A percentile compares a stretch with the other conserved stretches of the same genome.
Conservation (phyloP, 2,113 vertebrate species). For the Penelope pileata region DNA sequence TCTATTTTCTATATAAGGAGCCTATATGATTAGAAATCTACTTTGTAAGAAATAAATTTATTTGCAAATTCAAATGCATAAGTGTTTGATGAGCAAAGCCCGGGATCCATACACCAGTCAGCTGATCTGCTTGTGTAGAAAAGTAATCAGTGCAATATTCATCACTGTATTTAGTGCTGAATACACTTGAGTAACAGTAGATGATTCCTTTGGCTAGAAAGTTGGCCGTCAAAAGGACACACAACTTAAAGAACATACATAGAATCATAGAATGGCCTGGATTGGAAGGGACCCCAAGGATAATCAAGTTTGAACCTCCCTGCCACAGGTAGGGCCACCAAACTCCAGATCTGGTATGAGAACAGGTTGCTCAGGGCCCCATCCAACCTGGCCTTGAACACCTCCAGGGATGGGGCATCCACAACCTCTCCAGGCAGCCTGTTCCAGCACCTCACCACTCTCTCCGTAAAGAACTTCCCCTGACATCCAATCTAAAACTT, state of each 20-base stretch:
- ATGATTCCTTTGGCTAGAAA: neutral
- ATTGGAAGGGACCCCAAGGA: no score
- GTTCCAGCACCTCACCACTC: no score
- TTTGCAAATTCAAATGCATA: neutral
- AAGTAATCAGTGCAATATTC: neutral
- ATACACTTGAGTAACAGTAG: neutral
- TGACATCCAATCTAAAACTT: no score
- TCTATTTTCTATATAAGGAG: neutral
- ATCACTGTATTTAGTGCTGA: neutral
- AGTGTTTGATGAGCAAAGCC: neutral
- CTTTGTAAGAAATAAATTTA: neutral
- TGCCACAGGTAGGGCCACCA: no score
- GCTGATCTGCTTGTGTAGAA: neutral
- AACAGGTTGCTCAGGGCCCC: no score
- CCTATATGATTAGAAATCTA: neutral
- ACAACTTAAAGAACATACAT: neutral
- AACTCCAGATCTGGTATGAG: no score
- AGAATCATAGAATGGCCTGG: no score
- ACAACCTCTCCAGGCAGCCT: no score
- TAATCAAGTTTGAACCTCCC: no score
- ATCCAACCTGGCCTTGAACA: no score
- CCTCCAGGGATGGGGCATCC: no score
- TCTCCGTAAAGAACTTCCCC: no score
- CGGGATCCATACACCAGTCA: neutral
- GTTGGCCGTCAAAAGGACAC: neutral